Evolutionary conservation across 1,140 invertebrate genomes (phyloP), one percentile per base, ranked within the genome.

Genomic region (Apis mellifera): DNA sequence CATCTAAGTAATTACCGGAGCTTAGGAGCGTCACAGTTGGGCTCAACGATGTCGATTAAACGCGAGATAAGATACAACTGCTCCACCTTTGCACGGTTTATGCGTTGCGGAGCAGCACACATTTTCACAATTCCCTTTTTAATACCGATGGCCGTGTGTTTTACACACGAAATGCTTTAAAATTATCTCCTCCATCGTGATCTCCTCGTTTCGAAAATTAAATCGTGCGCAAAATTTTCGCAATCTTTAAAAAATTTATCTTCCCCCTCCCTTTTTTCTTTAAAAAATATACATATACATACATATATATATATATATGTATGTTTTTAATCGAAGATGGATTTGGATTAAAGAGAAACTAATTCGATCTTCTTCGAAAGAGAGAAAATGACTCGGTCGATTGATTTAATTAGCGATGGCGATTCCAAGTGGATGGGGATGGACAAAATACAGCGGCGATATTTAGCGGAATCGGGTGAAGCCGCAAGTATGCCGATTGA

Each of bases 1-100:
- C 87, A 88, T 88, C 86, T 88, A 88, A 88, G 87, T 88, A 88
- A 88, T 88, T 88, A 88, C 87, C 82, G 84, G 26, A 88, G 87
- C 79, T 88, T 88, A 88, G 87, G 86, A 88, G 87, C 76, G 87
- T 85, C 80, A 59, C 84, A 64, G 86, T 76, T 85, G 80, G 84
- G 76, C 60, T 72, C 68, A 74, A 42, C 86, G 62, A 88, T 82
- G 87, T 62, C 85, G 87, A 88, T 88, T 88, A 88, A 88, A 88
- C 77, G 87, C 64, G 84, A 85, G 87, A 88, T 88, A 88, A 88
- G 86, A 81, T 88, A 88, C 83, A 87, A 87, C 78, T 78, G 75
- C 72, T 85, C 83, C 57, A 57, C 78, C 83, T 75, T 74, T 54
- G 57, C 59, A 86, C 77, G 70, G 21, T 69, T 70, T 77, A 57